Conservation (phyloP, 2,888 invertebrate species). For the Apotomis capreana region DNA sequence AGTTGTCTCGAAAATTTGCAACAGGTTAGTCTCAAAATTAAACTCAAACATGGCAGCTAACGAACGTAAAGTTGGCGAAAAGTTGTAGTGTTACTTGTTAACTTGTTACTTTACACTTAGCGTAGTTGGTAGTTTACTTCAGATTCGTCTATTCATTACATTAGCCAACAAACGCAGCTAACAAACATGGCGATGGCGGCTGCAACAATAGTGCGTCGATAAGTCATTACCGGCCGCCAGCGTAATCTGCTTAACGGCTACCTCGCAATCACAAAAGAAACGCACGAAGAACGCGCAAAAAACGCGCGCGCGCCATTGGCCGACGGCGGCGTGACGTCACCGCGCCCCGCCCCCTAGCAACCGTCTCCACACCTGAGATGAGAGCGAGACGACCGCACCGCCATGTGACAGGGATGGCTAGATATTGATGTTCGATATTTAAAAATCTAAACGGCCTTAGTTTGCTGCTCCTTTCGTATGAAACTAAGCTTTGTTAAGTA, state of each 20-base stretch:
- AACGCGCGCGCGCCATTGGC: conserved; percentile 67
- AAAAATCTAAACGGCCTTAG: conserved; percentile 48
- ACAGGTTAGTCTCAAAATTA: background rate
- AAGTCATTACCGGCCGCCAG: conserved; percentile 42
- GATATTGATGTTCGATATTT: conserved; percentile 58
- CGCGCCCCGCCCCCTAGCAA: conserved; percentile 79
- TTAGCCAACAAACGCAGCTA: background rate
- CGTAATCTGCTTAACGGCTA: conserved; percentile 48
- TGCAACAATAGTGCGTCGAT: conserved; percentile 54
- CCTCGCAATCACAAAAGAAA: conserved; percentile 70
- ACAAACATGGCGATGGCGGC: conserved; percentile 34
- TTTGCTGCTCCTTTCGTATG: background rate
- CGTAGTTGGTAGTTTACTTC: background rate
- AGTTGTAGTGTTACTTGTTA: background rate
- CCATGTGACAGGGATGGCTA: conserved; percentile 68
- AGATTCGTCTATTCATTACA: background rate
- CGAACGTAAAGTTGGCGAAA: background rate
- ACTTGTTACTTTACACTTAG: background rate
- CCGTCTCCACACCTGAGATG: conserved; percentile 81
- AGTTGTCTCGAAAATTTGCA: background rate
- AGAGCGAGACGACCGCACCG: conserved; percentile 66
- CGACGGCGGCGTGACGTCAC: conserved; percentile 73
- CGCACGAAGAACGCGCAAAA: conserved; percentile 69
- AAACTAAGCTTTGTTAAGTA: conserved; percentile 34
- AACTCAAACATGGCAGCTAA: background rate